Conservation (phyloP, 2,888 invertebrate species). For the Cenopis cana region DNA sequence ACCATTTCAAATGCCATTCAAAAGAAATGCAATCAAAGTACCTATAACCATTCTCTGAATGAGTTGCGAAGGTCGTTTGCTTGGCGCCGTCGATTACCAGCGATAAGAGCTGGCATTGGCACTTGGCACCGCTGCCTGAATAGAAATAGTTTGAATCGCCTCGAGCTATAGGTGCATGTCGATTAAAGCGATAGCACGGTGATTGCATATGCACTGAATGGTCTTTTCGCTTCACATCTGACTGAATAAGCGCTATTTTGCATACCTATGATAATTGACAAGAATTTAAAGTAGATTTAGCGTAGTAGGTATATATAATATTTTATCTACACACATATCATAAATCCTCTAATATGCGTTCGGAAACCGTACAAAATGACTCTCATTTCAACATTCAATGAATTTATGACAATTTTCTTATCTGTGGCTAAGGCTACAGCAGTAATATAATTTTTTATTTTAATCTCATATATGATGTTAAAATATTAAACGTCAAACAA, state of each 20-base stretch:
- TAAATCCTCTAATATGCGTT: too few relatives aligned
- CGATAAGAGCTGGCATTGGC: constrained; percentile 31
- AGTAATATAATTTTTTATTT: too few relatives aligned
- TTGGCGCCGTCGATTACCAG: constrained; percentile 19
- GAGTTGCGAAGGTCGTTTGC: constrained; percentile 27
- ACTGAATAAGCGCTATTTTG: background rate
- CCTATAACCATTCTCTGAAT: constrained; percentile 1
- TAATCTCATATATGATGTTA: too few relatives aligned
- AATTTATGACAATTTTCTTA: too few relatives aligned
- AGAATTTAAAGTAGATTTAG: too few relatives aligned
- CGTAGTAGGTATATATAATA: too few relatives aligned
- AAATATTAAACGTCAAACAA: too few relatives aligned
- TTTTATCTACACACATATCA: too few relatives aligned
- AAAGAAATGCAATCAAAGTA: constrained; percentile 6
- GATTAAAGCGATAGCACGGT: background rate
- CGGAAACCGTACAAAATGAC: too few relatives aligned
- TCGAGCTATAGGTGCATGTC: background rate
- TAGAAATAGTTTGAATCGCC: constrained; percentile 35
- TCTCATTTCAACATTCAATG: too few relatives aligned
- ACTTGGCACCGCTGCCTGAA: constrained; percentile 32
- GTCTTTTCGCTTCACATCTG: background rate
- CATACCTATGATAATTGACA: background rate
- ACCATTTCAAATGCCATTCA: background rate
- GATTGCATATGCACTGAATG: background rate
- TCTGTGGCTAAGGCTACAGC: too few relatives aligned